These are phyloP conservation scores for Leptinotarsa lineolata DNA, from an alignment of 1,140 invertebrate genomes.

Conservation along the genomic window DNA sequence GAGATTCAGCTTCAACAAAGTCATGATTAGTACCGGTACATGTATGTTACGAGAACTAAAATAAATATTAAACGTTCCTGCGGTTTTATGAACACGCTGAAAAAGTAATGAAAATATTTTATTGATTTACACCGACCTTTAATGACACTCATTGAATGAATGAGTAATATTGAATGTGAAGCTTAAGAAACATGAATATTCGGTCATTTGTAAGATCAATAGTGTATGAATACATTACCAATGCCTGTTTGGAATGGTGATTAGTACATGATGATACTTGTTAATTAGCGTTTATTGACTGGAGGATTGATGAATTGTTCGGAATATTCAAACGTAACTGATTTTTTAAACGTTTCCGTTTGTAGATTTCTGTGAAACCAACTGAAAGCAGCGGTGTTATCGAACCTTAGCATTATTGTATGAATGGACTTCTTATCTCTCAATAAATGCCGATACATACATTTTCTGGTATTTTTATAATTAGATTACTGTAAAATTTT, in stretches of 20 bases:
- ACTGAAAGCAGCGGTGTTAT: too few species aligned
- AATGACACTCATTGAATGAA: conserved; percentile 6
- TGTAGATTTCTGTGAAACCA: too few species aligned
- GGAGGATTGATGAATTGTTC: background rate
- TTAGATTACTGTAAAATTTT: too few species aligned
- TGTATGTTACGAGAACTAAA: background rate
- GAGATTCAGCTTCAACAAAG: too few species aligned
- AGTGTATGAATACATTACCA: conserved; percentile 5
- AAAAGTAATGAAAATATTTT: background rate
- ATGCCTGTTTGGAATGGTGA: background rate
- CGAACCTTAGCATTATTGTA: too few species aligned
- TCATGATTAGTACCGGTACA: background rate
- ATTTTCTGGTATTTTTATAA: too few species aligned
- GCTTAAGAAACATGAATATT: conserved; percentile 1
- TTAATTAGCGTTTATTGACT: background rate
- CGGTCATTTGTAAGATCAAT: conserved; percentile 8
- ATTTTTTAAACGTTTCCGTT: too few species aligned
- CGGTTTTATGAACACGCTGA: background rate
- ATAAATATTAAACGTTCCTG: background rate
- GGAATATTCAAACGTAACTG: too few species aligned
- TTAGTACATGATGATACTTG: background rate
- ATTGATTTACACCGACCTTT: background rate
- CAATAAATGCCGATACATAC: too few species aligned
- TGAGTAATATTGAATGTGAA: background rate
- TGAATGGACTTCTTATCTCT: too few species aligned